Conservation (phyloP, 2,797 vertebrate genomes). For the Hydrolagus colliei region DNA sequence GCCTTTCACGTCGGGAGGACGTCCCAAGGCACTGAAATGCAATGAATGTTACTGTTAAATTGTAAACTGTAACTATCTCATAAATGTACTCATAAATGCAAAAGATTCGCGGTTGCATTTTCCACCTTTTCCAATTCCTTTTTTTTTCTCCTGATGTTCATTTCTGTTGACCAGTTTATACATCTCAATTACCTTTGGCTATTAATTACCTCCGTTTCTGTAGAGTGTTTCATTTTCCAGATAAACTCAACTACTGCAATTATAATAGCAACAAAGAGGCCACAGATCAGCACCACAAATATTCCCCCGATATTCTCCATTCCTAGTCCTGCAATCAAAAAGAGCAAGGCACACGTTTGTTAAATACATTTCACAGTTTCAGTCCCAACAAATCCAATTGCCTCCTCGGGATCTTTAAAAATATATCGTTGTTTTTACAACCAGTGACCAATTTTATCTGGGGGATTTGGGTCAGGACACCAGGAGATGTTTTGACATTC, state of each 20-base stretch:
- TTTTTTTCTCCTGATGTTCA: background rate
- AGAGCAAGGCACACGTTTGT: background rate
- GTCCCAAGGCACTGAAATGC: too few relatives aligned
- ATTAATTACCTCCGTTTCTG: constrained; percentile 83
- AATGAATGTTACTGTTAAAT: too few relatives aligned
- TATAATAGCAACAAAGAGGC: constrained; percentile 93
- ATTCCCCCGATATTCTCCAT: constrained; percentile 99
- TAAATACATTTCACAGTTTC: background rate
- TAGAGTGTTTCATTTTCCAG: constrained; percentile 86
- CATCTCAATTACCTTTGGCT: background rate
- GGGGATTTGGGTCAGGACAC: too few relatives aligned
- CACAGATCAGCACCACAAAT: constrained; percentile 97
- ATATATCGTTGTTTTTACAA: too few relatives aligned
- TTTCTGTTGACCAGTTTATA: background rate
- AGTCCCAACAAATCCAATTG: too few relatives aligned
- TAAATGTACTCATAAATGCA: too few relatives aligned
- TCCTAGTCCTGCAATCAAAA: constrained; percentile 69
- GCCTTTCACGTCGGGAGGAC: too few relatives aligned
- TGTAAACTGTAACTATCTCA: too few relatives aligned
- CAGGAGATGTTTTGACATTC: too few relatives aligned
- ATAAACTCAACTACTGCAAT: constrained; percentile 98
- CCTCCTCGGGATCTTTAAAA: too few relatives aligned
- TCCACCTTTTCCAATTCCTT: background rate
- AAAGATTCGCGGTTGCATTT: background rate
- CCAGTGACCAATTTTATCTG: too few relatives aligned